Evolutionary conservation across 2,113 vertebrate genomes (phyloP), one percentile per base, ranked within the genome.

Genomic region (Corythoichthys intestinalis): DNA sequence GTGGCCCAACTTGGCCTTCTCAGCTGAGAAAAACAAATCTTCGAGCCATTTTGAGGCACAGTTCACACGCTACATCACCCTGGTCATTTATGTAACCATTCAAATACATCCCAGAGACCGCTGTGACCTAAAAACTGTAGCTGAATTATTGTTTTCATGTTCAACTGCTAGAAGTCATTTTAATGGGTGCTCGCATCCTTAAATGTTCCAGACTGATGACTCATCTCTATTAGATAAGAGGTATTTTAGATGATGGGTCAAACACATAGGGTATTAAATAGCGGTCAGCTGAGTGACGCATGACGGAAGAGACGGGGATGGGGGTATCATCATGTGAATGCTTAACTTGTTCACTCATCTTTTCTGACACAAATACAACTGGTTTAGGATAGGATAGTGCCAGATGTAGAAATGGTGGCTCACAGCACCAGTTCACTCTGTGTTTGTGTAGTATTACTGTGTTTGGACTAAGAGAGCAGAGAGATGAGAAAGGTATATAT

Each of bases 61-160:
- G 67, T 87, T 89, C 85, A 76, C 89, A 89, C 63, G 84, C 80
- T 86, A 82, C 74, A 53, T 76, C 48, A 60, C 76, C 78, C 58
- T 3, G 71, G 46, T 4, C 35, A 44, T 68, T 86, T 82, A 86
- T 52, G 70, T 72, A 88, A 88, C 72, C 73, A 67, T 56, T 46
- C 44, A 78, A 84, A 73, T 67, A 64, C 35, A 75, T 65, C 59
- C 86, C 62, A 63, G 69, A 62, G 82, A 81, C 73, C 66, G 60
- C 71, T 63, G 44, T 69, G 54, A 74, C 6, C 2, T 35, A 8
- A n/a, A 67, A 58, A 58, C 10, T 6, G 11, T 53, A 53, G 48
- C 7, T 15, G 17, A 73, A 64, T 38, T 12, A 35, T 62, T 6
- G 2, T 2, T 37, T 48, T 57, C 28, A 6, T 35, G 35, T 47